Evolutionary conservation across 2,797 vertebrate species (phyloP), one percentile per base, ranked within the genome.

Genomic region (Acipenser oxyrinchus): DNA sequence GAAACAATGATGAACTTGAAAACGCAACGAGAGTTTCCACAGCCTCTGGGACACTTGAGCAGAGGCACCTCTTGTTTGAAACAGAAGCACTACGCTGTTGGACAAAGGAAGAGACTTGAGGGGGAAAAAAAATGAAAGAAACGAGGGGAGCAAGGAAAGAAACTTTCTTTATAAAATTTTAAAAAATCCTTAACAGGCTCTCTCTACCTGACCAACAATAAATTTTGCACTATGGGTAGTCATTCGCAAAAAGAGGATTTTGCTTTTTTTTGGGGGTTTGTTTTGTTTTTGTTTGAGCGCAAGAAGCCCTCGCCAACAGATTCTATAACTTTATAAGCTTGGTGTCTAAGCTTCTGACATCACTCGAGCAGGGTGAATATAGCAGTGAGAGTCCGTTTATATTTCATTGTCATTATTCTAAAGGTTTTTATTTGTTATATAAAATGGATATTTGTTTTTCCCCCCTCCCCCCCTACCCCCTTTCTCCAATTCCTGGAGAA

Each of bases 211-310:
- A 85, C 89, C 90, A 87, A 90, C 89, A 89, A 90, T 89, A 91
- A 92, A 90, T 89, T 92, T 93, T 93, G 91, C 92, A 93, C 92
- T 93, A 92, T 87, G 86, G 86, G 84, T 88, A 81, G 86, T 86
- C 84, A 81, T 85, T 86, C 83, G 83, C 79, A 18, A 83, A 85
- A 83, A 87, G 80, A 84, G 82, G 23, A 37, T 37, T 37, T 79
- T 80, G 76, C 83, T 82, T 86, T 86, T 81, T 88, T 84, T 80
- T 89, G 78, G 82, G 83, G 83, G 80, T 85, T 70, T 73, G 65
- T 76, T 69, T 87, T 68, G 82, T 79, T 85, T 18, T 74, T 68
- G 73, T 74, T 67, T 71, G 81, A 89, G 85, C 86, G 88, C 84
- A 89, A 88, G 81, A 89, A 88, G 81, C 89, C 85, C 84, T 90